These are phyloP conservation scores for Chrysolophus pictus DNA, from an alignment of 2,797 vertebrate species.

Conservation along the genomic window DNA sequence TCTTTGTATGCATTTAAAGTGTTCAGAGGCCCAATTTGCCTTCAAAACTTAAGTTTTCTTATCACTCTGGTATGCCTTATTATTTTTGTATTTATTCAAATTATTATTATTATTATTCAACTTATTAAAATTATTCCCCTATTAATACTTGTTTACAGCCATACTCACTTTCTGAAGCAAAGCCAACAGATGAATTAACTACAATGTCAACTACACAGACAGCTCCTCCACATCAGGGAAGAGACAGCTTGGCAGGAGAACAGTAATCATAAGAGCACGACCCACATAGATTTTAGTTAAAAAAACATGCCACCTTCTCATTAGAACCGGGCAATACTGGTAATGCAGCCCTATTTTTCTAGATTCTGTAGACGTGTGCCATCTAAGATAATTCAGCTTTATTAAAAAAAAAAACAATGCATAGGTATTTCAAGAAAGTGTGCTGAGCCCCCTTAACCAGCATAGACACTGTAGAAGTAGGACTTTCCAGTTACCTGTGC, in stretches of 20 bases:
- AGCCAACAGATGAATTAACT: constrained; percentile 16
- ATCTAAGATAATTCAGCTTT: not conserved
- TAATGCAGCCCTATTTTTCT: not conserved
- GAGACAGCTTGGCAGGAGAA: not conserved
- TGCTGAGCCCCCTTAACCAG: not conserved
- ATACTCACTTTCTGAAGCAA: not conserved
- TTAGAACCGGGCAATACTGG: not conserved
- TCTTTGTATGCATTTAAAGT: not conserved
- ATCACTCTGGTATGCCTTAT: not conserved
- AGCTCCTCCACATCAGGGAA: not conserved
- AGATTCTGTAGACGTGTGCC: not conserved
- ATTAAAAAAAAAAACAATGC: not conserved
- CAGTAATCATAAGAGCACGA: not conserved
- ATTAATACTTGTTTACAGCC: not conserved
- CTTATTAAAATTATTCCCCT: not conserved
- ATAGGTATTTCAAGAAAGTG: not conserved
- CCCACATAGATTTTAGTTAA: not conserved
- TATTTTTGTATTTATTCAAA: not conserved
- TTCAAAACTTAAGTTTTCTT: not conserved
- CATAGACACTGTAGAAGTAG: not conserved
- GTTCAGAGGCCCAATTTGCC: not conserved
- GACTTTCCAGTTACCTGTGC: not conserved
- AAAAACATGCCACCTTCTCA: not conserved
- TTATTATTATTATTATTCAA: not conserved
- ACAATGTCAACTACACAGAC: not conserved